Evolutionary conservation across 2,888 invertebrate species (phyloP), one percentile per base, ranked within the genome.

Genomic region (Ormyrus nitidulus): DNA sequence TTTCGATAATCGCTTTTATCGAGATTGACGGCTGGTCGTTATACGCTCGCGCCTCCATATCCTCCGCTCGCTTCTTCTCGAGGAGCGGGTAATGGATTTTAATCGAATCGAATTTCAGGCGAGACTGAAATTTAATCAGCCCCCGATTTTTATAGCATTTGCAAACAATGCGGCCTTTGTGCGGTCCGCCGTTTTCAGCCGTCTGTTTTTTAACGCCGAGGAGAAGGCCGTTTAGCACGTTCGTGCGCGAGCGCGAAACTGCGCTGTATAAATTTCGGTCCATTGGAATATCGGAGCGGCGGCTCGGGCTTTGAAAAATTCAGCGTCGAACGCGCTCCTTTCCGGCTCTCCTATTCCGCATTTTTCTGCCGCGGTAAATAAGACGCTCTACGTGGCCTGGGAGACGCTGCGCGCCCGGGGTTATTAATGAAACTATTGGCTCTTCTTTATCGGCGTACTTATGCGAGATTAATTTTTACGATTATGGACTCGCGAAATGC

Each of bases 1-100:
- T 80, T 69, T 62, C 77, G 80, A 80, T 80, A 80, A 80, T 80
- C 80, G 73, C 72, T 56, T 72, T 69, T 62, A 71, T 70, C 75
- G 68, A n/a, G 69, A 79, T 69, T 70, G 79, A 79, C 74, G 76
- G 10, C 51, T 11, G 48, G 34, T 34, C 34, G 34, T 34, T 34
- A 0, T 34, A 34, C 34, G 34, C 34, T 34, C 34, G 34, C 34
- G 34, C 34, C 34, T 34, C 34, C 34, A 34, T 34, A 34, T 4
- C 34, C 34, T 34, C 34, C 34, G 34, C 34, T 4, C 34, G 34
- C 34, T 34, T 34, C 34, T 34, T 34, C 7, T 9, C 6, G 13
- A 9, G 51, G 68, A 49, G 19, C 9, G 13, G 3, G 54, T 70
- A 76, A 76, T 76, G 62, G 69, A 70, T 62, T 71, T 77, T 65